Base-by-base conservation (phyloP, 2,888 invertebrate genomes). In the Cosmorhoe ocellata region DNA sequence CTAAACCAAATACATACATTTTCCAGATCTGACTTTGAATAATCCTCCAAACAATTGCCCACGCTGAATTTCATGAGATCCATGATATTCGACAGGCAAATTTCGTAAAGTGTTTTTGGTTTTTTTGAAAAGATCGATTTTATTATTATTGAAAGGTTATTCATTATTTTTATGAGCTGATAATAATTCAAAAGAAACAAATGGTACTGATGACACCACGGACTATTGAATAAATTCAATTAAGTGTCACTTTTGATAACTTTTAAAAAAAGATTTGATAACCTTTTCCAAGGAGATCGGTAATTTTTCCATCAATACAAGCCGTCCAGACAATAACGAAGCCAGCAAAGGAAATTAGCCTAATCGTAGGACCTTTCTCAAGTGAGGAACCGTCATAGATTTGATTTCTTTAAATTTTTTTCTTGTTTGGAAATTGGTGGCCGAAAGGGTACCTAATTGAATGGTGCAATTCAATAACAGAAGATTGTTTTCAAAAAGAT, bases 111-210 rank as follows among this genome's bases (percentile, higher is more conserved):
- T 37, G 36, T 37, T 37, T 37, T 37, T 37, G 36, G 24, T 37
- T 37, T 37, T 37, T 37, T 37, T 37, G 36, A 37, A 37, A 37
- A 37, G 36, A 37, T 37, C 36, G 36, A 37, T 37, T 37, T 37
- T 37, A 37, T 37, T 37, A 37, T 37, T 37, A 37, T 37, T 24
- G 36, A 37, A 37, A 37, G 36, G 36, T 37, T 37, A 37, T 37
- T 37, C 36, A 37, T 37, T 36, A 36, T 33, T 33, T 33, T 33
- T 33, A 33, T 18, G 43, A 36, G 30, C 13, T 37, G 36, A 22
- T 32, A 33, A 32, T 28, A 39, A 12, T 33, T 42, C 9, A 33
- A 33, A 33, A 33, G 33, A 33, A 33, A 33, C 33, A 22, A 14
- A 40, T 13, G 30, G 22, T 5, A 37, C 36, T 30, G 24, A 27